Evolutionary conservation across 2,797 vertebrate species (phyloP).

Genomic region (Sebastes aleutianus): DNA sequence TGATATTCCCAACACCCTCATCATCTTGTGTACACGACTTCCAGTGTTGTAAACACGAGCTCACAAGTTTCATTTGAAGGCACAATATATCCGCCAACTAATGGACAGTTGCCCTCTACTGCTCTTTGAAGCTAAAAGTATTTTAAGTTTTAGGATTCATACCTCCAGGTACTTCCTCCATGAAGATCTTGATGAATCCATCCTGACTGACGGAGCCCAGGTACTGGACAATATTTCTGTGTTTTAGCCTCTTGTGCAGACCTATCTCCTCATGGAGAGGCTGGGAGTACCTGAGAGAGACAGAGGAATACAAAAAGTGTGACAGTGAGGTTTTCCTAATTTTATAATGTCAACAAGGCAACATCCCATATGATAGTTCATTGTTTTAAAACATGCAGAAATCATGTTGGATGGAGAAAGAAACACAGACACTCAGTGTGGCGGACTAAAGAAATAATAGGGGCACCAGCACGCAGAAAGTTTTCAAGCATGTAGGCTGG

Average conservation of each 20-base stretch:
- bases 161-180: slow-evolving; percentile 98
- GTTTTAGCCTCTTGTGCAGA: slow-evolving; percentile 90
- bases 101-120: not conserved
- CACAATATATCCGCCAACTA: not conserved
- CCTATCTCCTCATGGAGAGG: slow-evolving; percentile 93
- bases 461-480: not conserved
- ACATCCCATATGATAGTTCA: not conserved
- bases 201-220: slow-evolving; percentile 91
- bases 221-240: slow-evolving; percentile 93
- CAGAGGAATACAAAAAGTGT: not conserved
- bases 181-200: slow-evolving; percentile 95
- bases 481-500: not conserved
- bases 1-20: too few species aligned
- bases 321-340: not conserved
- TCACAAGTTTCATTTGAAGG: too few species aligned
- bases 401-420: not conserved
- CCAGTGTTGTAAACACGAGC: too few species aligned
- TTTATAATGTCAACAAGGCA: not conserved
- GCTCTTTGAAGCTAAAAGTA: not conserved
- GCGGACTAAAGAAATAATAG: too few species aligned
- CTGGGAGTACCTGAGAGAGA: slow-evolving; percentile 86
- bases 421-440: not conserved
- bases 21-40: too few species aligned
- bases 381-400: not conserved
- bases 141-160: not conserved